Base-by-base conservation (phyloP, 2,888 invertebrate species). In the Laspeyria flexula region DNA sequence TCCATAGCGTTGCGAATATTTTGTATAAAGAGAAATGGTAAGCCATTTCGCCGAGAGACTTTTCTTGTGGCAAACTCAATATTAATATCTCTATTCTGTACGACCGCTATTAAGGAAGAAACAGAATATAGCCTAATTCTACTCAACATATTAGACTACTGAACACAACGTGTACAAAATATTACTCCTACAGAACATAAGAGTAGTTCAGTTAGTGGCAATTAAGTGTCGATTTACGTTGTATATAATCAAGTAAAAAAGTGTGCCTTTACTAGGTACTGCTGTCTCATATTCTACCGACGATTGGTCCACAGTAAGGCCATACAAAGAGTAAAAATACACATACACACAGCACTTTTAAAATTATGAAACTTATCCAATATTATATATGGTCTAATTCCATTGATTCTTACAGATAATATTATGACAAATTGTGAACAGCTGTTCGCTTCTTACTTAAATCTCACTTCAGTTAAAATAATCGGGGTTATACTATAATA, bases 301-400 rank as follows among this genome's bases (percentile, higher is more conserved):
- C 75, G 76, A 81, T 90, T 90, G 90, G 90, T 90, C 90, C 90
- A 74, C 81, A 73, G 73, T 89, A 90, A 90, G 89, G 90, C 90
- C 79, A 75, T 75, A 55, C 75, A 77, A 70, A 73, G 70, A 78
- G 67, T 71, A 58, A 71, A 68, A 59, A 60, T 65, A 68, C 55
- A 60, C 60, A 59, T 50, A 56, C 49, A 45, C 58, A 52, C 44
- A 41, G 23, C 39, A 46, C 23, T 42, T 71, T 43, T 59, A 55
- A 6, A 25, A 45, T 59, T 49, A 43, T 40, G 35, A 48, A 38
- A 55, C 15, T 55, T 13, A 52, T 48, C 10, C 7, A 29, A 16
- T 40, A 40, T 41, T 7, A 23, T 23, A 44, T 25, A 25, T 7
- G 4, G 6, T 25, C 9, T 7, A 7, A 25, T 21, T 38, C 35